Percentiles rank a stretch among this genome's conserved stretches.
phyloP scores from a whole-genome alignment of 2,888 invertebrate genomes.

The Acanthosoma haemorrhoidale region DNA sequence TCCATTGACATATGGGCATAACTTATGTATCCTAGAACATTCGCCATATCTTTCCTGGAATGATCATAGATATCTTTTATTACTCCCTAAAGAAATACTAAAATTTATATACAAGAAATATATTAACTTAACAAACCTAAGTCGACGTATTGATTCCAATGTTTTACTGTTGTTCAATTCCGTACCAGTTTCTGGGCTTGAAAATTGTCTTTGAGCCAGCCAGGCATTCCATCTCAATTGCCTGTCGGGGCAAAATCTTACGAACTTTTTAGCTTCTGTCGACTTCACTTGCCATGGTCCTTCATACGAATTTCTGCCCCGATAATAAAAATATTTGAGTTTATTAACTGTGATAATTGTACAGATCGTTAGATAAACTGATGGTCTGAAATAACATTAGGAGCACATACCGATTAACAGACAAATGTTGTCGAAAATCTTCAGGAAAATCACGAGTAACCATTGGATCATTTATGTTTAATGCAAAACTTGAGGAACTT shows the following conservation, averaged over 20 bases:
- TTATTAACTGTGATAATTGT: background rate
- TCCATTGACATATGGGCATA: constrained; percentile 86
- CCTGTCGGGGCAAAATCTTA: constrained; percentile 80
- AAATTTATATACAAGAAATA: background rate
- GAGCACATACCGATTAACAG: constrained; percentile 51
- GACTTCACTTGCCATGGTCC: constrained; percentile 32
- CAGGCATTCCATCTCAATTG: constrained; percentile 76
- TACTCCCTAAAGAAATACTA: background rate
- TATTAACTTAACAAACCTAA: constrained; percentile 46
- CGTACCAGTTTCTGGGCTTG: constrained; percentile 39
- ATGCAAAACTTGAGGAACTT: constrained; percentile 61
- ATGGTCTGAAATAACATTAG: background rate
- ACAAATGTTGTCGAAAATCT: constrained; percentile 59
- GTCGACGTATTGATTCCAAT: constrained; percentile 69
- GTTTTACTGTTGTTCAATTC: constrained; percentile 58
- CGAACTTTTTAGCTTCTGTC: constrained; percentile 53
- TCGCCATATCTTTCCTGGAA: constrained; percentile 57
- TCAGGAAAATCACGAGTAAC: constrained; percentile 69
- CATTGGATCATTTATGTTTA: constrained; percentile 59
- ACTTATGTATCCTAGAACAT: constrained; percentile 68
- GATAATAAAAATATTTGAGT: background rate
- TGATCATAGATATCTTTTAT: background rate
- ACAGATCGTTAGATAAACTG: no score
- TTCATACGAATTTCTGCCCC: constrained; percentile 2
- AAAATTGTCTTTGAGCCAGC: constrained; percentile 62